Base-by-base conservation (phyloP, 2,113 vertebrate genomes). In the Pteronura brasiliensis region DNA sequence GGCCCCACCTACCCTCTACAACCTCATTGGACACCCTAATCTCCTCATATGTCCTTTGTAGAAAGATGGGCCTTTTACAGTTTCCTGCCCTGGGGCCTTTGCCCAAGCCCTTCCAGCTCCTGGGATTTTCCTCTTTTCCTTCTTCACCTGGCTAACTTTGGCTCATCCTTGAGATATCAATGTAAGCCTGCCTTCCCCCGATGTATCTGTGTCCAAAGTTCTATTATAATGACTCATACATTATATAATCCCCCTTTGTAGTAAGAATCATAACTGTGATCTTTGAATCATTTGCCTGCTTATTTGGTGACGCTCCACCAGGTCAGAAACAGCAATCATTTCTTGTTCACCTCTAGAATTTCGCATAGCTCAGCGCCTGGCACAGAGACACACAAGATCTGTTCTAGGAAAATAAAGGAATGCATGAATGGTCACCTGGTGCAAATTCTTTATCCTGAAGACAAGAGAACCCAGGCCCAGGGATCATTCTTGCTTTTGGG, bases 401-500 rank as follows among this genome's bases (percentile, higher is more conserved):
- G 29, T 29, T 23, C 42, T 34, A n/a, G 72, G 49, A 17, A 11
- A 23, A 52, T 42, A 90, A 47, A 61, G 29, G 17, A 82, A 52
- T 52, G 52, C 36, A 23, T 39, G 55, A 94, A 13, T 36, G 39
- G 31, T 5, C 23, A 34, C 12, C 27, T 36, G 12, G 31, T 21
- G 34, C 14, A 65, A 81, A 84, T 67, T 87, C 4, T n/a, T 79
- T 9, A 44, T 23, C 52, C 4, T 71, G 18, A n/a, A 52, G 47
- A 59, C 4, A 18, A 67, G 12, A 12, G 31, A 23, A 34, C 14
- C 2, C 1, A 34, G 87, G 25, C 20, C 23, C 4, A 11, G 31
- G 7, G 10, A 23, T 10, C 2, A 0, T 2, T 17, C 1, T 0
- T 21, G 39, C 17, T 7, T 29, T 36, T 20, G 29, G 47, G 81